phyloP scores from a whole-genome alignment of 64 coral and sea anemone species.

The Montipora foliosa region DNA sequence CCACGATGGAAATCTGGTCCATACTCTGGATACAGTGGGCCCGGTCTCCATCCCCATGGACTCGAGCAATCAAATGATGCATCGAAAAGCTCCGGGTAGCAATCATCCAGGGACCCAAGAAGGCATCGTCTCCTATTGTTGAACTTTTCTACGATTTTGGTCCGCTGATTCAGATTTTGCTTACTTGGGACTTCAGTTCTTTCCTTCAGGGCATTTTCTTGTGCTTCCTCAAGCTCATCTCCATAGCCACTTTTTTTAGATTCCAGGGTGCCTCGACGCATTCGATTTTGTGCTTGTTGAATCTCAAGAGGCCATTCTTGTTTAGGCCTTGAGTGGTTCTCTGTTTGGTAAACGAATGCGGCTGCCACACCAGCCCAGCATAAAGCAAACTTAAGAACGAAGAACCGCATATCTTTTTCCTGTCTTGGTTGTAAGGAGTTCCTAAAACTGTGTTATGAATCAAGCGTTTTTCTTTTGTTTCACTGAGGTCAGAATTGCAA shows the following conservation, averaged over 20 bases:
- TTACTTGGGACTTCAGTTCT: background rate
- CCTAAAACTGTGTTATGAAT: background rate
- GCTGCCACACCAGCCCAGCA: background rate
- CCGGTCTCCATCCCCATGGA: constrained; percentile 35
- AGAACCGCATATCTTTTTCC: background rate
- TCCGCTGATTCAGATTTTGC: background rate
- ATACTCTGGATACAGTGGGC: constrained; percentile 37
- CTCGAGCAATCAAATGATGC: background rate
- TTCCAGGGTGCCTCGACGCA: background rate
- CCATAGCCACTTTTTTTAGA: background rate
- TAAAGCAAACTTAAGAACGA: background rate
- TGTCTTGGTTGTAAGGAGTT: background rate
- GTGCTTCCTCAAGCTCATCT: background rate
- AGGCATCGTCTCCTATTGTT: constrained; percentile 2
- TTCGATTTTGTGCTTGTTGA: background rate
- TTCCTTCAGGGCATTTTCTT: background rate
- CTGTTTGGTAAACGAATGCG: background rate
- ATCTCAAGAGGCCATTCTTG: background rate
- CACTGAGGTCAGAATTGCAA: constrained; percentile 38
- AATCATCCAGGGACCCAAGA: background rate
- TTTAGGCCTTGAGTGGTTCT: background rate
- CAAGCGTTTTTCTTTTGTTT: background rate
- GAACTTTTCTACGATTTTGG: background rate
- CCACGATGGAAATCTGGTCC: constrained; percentile 13
- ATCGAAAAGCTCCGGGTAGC: background rate